Evolutionary conservation across 2,797 vertebrate genomes (phyloP).

Genomic region (Eulemur albifrons): DNA sequence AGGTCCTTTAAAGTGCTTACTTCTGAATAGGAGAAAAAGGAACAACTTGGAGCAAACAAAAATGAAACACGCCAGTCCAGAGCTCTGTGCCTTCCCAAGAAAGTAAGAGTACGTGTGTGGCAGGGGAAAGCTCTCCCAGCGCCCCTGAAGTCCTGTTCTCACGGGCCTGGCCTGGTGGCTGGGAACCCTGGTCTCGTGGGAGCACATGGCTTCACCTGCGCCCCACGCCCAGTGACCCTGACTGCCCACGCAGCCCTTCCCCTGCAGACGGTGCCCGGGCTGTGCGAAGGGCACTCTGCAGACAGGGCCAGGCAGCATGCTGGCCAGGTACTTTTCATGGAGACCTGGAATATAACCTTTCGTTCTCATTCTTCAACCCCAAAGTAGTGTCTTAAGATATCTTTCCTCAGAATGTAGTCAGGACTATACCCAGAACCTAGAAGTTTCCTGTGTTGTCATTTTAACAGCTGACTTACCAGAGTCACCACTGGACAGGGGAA

Average conservation of each 20-base stretch:
- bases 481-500: background rate
- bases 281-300: background rate
- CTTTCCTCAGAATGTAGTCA: background rate
- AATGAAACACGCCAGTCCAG: background rate
- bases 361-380: background rate
- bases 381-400: background rate
- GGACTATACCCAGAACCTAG: background rate
- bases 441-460: background rate
- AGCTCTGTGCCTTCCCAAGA: background rate
- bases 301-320: accelerated
- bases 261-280: background rate
- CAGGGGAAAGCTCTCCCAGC: too few relatives aligned
- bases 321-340: background rate
- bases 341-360: background rate
- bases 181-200: background rate
- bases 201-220: background rate
- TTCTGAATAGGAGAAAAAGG: constrained; percentile 88
- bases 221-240: background rate
- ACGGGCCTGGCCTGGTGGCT: background rate
- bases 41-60: constrained; percentile 56
- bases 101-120: accelerated
- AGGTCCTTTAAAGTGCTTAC: constrained; percentile 98
- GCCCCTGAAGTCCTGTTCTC: background rate
- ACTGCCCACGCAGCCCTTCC: background rate
- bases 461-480: background rate